Base-by-base conservation (phyloP, 2,888 invertebrate genomes). In the Petrolisthes manimaculis region DNA sequence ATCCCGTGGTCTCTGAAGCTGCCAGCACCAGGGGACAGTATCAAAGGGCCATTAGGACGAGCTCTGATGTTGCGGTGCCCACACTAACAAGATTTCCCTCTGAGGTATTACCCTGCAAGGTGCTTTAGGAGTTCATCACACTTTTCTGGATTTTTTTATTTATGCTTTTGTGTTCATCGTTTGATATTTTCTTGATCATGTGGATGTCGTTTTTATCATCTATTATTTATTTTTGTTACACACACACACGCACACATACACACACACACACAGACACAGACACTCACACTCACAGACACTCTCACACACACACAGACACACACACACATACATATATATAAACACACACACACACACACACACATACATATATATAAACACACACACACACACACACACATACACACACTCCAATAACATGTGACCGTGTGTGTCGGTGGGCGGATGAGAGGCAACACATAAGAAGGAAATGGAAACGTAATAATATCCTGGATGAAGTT, bases 31-130 rank as follows among this genome's bases (percentile, higher is more conserved):
- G 71, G n/a, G 71, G 71, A 71, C 71, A 71, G 71, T 71, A 71
- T 71, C 71, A 71, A 71, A 71, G 71, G 5, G 71, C 71, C 71
- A 71, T 71, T 71, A 71, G 71, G 71, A 71, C 5, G 71, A 71
- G 61, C 61, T n/a, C 71, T 18, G n/a, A n/a, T n/a, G 71, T n/a
- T 71, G 9, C 71, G n/a, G 18, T 71, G 71, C n/a, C 71, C 61
- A 61, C 61, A 12, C 71, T 71, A 71, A 71, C 71, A 71, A 71
- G 71, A 71, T 79, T 79, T 79, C 18, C 54, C 54, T 5, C 77
- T 5, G 21, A 5, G 21, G 21, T 6, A 51, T 77, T 61, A 61
- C 14, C 37, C 1, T 21, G 14, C 24, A 51, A 5, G 12, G 37
- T n/a, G n/a, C n/a, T n/a, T n/a, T n/a, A n/a, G n/a, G n/a, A n/a